Evolutionary conservation across 2,888 invertebrate genomes (phyloP).

Genomic region (Leptarthrus brevirostris): DNA sequence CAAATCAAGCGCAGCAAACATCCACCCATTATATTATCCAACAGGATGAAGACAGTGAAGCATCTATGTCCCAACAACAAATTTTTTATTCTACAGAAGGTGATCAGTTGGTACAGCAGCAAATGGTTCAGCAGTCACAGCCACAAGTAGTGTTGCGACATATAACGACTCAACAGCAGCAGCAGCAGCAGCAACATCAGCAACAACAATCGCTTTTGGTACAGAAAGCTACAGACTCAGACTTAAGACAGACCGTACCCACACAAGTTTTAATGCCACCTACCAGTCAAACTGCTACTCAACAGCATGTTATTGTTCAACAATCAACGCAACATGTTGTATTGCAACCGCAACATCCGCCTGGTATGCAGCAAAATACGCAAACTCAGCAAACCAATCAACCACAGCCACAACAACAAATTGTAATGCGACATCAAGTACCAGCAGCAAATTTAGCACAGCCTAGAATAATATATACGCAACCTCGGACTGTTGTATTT

Average conservation of each 20-base stretch:
- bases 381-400: slow-evolving; percentile 2
- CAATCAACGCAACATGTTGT: slow-evolving; percentile 50
- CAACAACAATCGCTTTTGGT: slow-evolving; percentile 55
- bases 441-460: slow-evolving; percentile 28
- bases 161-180: slow-evolving; percentile 57
- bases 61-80: slow-evolving; percentile 55
- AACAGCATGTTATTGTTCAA: slow-evolving; percentile 54
- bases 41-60: slow-evolving; percentile 56
- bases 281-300: slow-evolving; percentile 55
- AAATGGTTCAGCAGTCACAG: slow-evolving; percentile 12
- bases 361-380: slow-evolving; percentile 59
- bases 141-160: slow-evolving; percentile 22
- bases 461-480: slow-evolving; percentile 60
- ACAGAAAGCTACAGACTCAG: slow-evolving; percentile 18
- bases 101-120: slow-evolving; percentile 33
- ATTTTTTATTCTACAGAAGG: slow-evolving; percentile 54
- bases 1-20: slow-evolving; percentile 57
- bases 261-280: slow-evolving; percentile 47
- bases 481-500: slow-evolving; percentile 47
- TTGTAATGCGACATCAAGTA: slow-evolving; percentile 63
- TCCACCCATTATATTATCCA: slow-evolving; percentile 58
- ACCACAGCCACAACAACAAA: slow-evolving; percentile 59
- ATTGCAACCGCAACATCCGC: slow-evolving; percentile 59
- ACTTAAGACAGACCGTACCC: slow-evolving; percentile 4
- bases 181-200: slow-evolving; percentile 59